Evolutionary conservation across 2,888 invertebrate species (phyloP), one percentile per base, ranked within the genome.

Genomic region (Cordylochernes scorpioides): DNA sequence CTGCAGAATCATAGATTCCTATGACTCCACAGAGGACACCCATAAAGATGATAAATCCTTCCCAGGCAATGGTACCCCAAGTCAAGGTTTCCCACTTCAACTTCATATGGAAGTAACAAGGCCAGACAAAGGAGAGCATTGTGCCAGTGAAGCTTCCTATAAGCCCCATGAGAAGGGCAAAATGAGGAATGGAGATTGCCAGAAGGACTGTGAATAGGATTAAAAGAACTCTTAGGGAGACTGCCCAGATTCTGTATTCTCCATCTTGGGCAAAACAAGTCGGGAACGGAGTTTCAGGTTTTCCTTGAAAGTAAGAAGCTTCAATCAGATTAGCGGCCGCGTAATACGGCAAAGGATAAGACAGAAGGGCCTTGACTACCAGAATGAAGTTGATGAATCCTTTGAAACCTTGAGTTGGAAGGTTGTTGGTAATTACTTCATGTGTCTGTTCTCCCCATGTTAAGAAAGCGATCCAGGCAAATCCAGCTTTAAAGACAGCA

Each of bases 121-220:
- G 97, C 97, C 97, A 99, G 43, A 99, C 86, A 54, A 99, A 91
- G 40, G 88, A 91, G 33, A 97, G 59, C 91, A 97, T 94, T 2
- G 94, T 94, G 2, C 97, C 43, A 0, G 97, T 97, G 50, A 97
- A 94, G 48, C 80, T 88, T 10, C 97, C 97, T 42, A 99, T 91
- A 45, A 97, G 78, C 13, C 94, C 97, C 94, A 97, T 97, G 31
- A 97, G 61, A 46, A 94, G 80, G 34, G 86, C 75, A 51, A 99
- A 91, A 54, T 99, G 94, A 0, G 97, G 97, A 41, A 97, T 91
- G 42, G 80, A 80, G 43, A 91, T 74, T 8, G 94, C 94, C 39
- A 62, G 44, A 24, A 58, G 44, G 44, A 86, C 70, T 12, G 91
- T 94, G 46, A 82, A 68, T 38, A 86, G 60, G 38, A 99, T 73